A percentile compares a stretch with the other conserved stretches of the same genome.
Conservation (phyloP, 1,140 invertebrate genomes). For the Arion vulgaris region DNA sequence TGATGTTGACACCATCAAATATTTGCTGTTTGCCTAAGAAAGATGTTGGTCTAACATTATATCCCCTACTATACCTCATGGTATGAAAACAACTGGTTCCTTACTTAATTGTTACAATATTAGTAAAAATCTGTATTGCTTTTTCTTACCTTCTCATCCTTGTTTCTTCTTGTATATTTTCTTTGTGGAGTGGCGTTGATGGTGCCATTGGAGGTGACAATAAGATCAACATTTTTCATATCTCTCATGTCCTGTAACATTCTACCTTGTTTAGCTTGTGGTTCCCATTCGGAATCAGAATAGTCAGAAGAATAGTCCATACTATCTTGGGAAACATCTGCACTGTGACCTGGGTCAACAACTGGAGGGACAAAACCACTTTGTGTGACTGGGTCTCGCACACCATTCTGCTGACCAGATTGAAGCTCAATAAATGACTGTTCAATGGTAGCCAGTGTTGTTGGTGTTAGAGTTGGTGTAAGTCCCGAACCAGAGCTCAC, state of each 20-base stretch:
- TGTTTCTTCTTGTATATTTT: slow-evolving; percentile 52
- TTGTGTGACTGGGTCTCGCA: slow-evolving; percentile 81
- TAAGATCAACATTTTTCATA: slow-evolving; percentile 23
- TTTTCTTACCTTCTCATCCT: slow-evolving; percentile 58
- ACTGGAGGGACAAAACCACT: slow-evolving; percentile 91
- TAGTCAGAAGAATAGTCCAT: slow-evolving; percentile 52
- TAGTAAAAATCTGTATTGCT: no score
- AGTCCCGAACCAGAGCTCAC: slow-evolving; percentile 86
- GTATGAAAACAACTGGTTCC: no score
- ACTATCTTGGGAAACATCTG: slow-evolving; percentile 55
- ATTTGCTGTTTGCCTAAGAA: no score
- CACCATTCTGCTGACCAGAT: slow-evolving; percentile 75
- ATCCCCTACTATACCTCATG: no score
- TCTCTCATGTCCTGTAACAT: neutral
- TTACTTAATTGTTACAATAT: no score
- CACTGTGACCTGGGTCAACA: slow-evolving; percentile 73
- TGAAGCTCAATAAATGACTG: slow-evolving; percentile 79
- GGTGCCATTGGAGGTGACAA: slow-evolving; percentile 39
- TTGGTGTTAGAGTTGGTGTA: slow-evolving; percentile 92
- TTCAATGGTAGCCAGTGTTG: slow-evolving; percentile 91
- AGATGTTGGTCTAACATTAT: no score
- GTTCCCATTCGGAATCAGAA: slow-evolving; percentile 54
- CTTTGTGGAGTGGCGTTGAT: slow-evolving; percentile 45
- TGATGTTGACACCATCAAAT: no score
- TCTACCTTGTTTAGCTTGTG: slow-evolving; percentile 45